Evolutionary conservation across 2,888 invertebrate species (phyloP).

Genomic region (Osmoderma eremita): DNA sequence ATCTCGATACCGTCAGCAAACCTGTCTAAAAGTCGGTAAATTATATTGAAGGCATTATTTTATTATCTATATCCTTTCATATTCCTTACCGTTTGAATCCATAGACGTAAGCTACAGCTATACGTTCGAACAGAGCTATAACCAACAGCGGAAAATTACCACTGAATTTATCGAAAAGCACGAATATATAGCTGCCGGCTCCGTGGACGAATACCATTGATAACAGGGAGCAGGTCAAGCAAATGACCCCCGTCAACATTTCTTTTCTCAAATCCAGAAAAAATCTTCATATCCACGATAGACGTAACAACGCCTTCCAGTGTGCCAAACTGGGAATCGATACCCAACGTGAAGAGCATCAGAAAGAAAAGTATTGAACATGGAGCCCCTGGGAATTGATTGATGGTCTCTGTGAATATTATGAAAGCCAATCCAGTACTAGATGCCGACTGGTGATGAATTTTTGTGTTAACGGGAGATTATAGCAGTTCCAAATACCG

Average conservation of each 20-base stretch:
- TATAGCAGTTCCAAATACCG: conserved; percentile 50
- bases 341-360: conserved; percentile 95
- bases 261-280: conserved; percentile 93
- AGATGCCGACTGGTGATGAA: conserved; percentile 80
- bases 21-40: background rate
- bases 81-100: conserved; percentile 81
- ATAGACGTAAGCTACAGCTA: conserved; percentile 93
- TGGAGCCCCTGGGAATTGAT: conserved; percentile 96
- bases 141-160: conserved; percentile 92
- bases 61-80: background rate
- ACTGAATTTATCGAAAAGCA: conserved; percentile 92
- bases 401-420: conserved; percentile 97
- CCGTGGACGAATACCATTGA: conserved; percentile 94
- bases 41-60: background rate
- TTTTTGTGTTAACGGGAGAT: background rate
- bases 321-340: conserved; percentile 96
- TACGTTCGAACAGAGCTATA: conserved; percentile 92
- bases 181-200: conserved; percentile 92
- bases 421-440: conserved; percentile 97
- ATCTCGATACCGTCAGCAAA: conserved; percentile 94
- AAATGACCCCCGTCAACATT: conserved; percentile 83
- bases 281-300: conserved; percentile 92
- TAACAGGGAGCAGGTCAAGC: conserved; percentile 81
- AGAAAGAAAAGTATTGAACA: conserved; percentile 97
- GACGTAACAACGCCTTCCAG: conserved; percentile 96